A percentile compares a stretch with the other conserved stretches of the same genome.
phyloP scores from a whole-genome alignment of 2,797 vertebrate species.

The Sebastes cheni region DNA sequence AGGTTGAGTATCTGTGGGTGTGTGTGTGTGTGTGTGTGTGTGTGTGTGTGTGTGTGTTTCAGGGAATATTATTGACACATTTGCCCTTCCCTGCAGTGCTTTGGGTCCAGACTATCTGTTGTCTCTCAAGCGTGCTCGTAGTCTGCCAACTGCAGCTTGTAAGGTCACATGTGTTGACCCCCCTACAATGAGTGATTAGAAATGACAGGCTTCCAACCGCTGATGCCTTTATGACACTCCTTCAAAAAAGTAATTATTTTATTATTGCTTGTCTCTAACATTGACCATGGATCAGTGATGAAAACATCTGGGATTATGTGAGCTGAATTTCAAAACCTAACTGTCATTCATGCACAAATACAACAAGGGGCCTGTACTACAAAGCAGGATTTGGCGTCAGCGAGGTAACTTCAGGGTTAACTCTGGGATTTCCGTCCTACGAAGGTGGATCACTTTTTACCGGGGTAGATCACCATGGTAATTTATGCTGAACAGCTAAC shows the following conservation, averaged over 20 bases:
- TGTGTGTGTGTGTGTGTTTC: neutral
- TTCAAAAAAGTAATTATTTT: constrained; percentile 6
- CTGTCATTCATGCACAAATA: neutral
- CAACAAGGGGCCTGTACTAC: too few species aligned
- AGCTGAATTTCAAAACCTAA: neutral
- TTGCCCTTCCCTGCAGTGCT: constrained; percentile 28
- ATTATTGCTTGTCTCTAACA: neutral
- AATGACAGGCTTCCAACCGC: constrained; percentile 27
- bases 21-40: neutral
- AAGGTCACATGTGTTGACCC: constrained; percentile 55
- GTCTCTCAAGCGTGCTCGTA: constrained; percentile 43
- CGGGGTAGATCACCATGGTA: too few species aligned
- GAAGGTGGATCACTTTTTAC: too few species aligned
- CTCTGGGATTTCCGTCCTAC: too few species aligned
- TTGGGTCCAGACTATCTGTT: constrained; percentile 47
- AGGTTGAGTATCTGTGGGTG: constrained; percentile 3
- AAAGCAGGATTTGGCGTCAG: too few species aligned
- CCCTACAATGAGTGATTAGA: constrained; percentile 30
- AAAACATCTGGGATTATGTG: neutral
- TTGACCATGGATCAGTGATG: neutral
- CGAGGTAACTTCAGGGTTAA: too few species aligned
- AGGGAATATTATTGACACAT: constrained; percentile 21
- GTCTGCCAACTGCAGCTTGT: constrained; percentile 37
- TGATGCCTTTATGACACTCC: neutral
- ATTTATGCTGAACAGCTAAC: too few species aligned